Base-by-base conservation (phyloP, 2,113 vertebrate species). In the Dasypus novemcinctus region DNA sequence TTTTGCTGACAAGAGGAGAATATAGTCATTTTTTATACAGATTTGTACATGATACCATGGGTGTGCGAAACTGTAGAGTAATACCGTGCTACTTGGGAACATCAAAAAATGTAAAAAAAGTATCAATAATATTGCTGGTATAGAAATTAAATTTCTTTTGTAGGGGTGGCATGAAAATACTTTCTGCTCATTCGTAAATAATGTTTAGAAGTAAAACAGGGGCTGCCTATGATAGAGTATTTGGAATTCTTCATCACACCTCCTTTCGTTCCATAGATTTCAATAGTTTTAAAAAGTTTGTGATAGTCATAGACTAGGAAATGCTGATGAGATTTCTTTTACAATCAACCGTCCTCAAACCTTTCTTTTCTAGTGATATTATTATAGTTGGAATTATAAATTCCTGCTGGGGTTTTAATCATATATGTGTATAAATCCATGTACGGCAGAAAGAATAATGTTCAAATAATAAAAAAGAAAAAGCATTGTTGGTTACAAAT, bases 131-230 rank as follows among this genome's bases (percentile, higher is more conserved):
- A 18, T 69, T 63, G n/a, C 63, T 81, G 12, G 88, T 76, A 52
- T 0, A 79, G 69, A 86, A 86, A 52, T 78, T 68, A 74, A 76
- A 78, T 93, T 63, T 54, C 33, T 81, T 95, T 75, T 41, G 5
- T 66, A 82, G 91, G 52, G 81, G 57, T 68, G 29, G 0, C 5
- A 8, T 27, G 4, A 84, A 95, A 80, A 49, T 94, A 17, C 71
- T 91, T 90, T 88, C 18, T 23, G 49, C 63, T 76, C 27, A 21
- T 13, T 78, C 20, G 83, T 43, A 92, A 90, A 69, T 54, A 21
- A 74, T 54, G 2, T 82, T 92, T 46, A 90, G 63, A 87, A 92
- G 84, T 87, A 43, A 68, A 95, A 81, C 33, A 93, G 29, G 6
- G 54, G 17, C 52, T 92, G 79, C 23, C 25, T 88, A 27, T 27